Percentiles rank a stretch among this genome's conserved stretches.
These are phyloP conservation scores for Sceloporus undulatus DNA, from an alignment of 2,113 vertebrate species.

Conservation along the genomic window DNA sequence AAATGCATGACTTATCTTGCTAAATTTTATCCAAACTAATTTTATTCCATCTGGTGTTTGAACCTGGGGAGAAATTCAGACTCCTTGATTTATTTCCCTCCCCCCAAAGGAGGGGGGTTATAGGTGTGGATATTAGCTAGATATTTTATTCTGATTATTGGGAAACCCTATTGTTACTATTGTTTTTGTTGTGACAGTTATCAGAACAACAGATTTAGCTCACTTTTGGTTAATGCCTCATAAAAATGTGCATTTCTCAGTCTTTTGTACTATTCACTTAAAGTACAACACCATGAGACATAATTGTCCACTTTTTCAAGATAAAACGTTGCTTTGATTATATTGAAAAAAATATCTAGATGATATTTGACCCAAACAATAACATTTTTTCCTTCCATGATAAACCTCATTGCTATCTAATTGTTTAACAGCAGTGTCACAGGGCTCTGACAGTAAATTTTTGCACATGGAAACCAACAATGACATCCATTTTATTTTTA, in stretches of 20 bases:
- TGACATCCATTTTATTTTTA: conserved; percentile 67
- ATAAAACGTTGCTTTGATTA: conserved; percentile 11
- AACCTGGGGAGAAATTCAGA: neutral
- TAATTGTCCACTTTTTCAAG: neutral
- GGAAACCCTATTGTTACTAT: neutral
- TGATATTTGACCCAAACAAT: neutral
- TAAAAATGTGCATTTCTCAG: neutral
- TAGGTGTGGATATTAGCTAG: neutral
- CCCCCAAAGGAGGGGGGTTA: neutral
- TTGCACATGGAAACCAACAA: conserved; percentile 42
- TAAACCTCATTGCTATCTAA: conserved; percentile 32
- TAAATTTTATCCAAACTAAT: neutral
- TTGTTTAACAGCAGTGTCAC: conserved; percentile 14
- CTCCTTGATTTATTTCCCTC: neutral
- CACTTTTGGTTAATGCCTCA: neutral
- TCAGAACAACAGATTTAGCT: neutral
- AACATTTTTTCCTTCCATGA: conserved; percentile 32
- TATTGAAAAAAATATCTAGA: conserved; percentile 18
- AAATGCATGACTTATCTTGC: neutral
- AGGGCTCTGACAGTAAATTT: conserved; percentile 37
- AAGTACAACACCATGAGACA: neutral
- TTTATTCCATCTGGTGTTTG: neutral
- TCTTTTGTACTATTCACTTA: neutral
- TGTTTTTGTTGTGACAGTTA: neutral
- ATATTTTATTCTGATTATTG: neutral